Percentiles rank a stretch among this genome's conserved stretches.
Conservation (phyloP, 2,797 vertebrate species). For the Ctenochaetus hawaiiensis region DNA sequence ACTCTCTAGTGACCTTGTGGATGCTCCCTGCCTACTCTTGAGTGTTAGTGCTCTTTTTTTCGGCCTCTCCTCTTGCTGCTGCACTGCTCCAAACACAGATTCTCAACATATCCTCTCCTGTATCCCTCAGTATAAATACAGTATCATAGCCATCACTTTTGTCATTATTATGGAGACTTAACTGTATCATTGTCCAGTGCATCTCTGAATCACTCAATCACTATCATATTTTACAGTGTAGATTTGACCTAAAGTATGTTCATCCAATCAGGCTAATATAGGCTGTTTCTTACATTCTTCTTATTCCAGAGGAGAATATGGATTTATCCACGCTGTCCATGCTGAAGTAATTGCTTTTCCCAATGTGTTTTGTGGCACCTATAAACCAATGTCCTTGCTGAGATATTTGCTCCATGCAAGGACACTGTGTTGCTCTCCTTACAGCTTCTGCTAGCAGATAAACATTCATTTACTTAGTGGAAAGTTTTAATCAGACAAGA, state of each 20-base stretch:
- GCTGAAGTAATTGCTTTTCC: slow-evolving; percentile 44
- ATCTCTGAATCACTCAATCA: slow-evolving; percentile 49
- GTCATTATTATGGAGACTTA: slow-evolving; percentile 43
- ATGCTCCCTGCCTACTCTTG: slow-evolving; percentile 74
- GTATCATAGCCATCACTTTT: slow-evolving; percentile 49
- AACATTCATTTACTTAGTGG: slow-evolving; percentile 35
- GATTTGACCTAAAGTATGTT: slow-evolving; percentile 19
- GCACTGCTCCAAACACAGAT: slow-evolving; percentile 69
- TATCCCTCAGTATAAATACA: slow-evolving; percentile 37
- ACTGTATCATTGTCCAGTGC: slow-evolving; percentile 50
- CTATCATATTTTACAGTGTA: slow-evolving; percentile 29
- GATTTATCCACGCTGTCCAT: slow-evolving; percentile 16
- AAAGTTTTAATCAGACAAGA: slow-evolving; percentile 57
- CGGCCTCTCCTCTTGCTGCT: slow-evolving; percentile 61
- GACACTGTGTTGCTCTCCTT: slow-evolving; percentile 70
- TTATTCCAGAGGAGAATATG: slow-evolving; percentile 39
- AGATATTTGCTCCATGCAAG: slow-evolving; percentile 55
- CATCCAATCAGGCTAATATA: slow-evolving; percentile 27
- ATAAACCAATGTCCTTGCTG: slow-evolving; percentile 55
- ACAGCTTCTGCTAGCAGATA: slow-evolving; percentile 67
- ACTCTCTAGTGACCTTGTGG: slow-evolving; percentile 71
- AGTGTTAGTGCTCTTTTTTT: slow-evolving; percentile 75
- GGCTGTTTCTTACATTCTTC: slow-evolving; percentile 26
- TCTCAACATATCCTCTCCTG: slow-evolving; percentile 52
- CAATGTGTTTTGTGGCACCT: slow-evolving; percentile 46